These are phyloP conservation scores for Allenopithecus nigroviridis DNA, from an alignment of 2,797 vertebrate species.

Conservation along the genomic window DNA sequence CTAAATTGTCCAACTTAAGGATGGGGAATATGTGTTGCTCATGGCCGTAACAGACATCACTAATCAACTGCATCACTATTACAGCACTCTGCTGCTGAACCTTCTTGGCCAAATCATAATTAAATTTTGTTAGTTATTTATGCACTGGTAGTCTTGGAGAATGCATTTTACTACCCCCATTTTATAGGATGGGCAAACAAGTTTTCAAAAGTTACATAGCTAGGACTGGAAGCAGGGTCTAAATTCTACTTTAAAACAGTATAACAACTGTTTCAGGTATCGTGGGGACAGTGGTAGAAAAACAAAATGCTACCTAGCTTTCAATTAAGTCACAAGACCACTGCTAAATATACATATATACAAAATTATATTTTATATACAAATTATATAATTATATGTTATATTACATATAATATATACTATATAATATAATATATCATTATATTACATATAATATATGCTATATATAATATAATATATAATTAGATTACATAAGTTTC, in stretches of 20 bases:
- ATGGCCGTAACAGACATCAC: not conserved
- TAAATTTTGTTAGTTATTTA: not conserved
- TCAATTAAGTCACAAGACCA: not conserved
- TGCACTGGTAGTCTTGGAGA: not conserved
- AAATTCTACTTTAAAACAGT: constrained; percentile 11
- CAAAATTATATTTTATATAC: not conserved
- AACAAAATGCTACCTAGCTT: not conserved
- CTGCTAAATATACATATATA: not conserved
- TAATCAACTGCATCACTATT: not conserved
- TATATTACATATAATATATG: too few species aligned
- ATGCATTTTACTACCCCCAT: not conserved
- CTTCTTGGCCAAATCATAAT: not conserved
- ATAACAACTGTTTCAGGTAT: not conserved
- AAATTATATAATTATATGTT: not conserved
- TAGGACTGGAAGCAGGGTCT: not conserved
- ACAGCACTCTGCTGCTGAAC: not conserved
- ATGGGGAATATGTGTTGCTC: not conserved
- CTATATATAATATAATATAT: not conserved
- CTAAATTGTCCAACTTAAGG: not conserved
- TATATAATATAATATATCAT: too few species aligned
- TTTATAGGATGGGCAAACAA: not conserved
- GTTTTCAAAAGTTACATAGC: not conserved
- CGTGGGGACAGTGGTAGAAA: not conserved
- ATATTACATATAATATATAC: too few species aligned
- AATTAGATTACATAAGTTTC: not conserved